phyloP scores from a whole-genome alignment of 2,797 vertebrate species.

The Gymnothorax reevesii region DNA sequence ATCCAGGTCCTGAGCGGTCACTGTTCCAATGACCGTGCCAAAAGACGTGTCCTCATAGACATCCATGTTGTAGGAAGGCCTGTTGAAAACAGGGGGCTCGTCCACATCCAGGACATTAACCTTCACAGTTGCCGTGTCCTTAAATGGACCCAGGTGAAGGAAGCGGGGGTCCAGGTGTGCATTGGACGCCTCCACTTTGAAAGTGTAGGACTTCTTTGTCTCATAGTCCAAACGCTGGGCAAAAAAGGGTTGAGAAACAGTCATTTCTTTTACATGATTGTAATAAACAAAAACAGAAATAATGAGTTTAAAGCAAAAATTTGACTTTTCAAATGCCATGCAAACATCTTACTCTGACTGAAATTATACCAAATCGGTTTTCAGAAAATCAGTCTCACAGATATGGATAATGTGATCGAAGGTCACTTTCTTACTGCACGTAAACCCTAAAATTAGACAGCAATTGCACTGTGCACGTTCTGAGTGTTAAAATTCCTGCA shows the following conservation, averaged over 20 bases:
- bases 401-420: no score
- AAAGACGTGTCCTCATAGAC: slow-evolving; percentile 85
- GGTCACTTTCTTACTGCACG: no score
- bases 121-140: slow-evolving; percentile 87
- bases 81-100: slow-evolving; percentile 90
- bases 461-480: no score
- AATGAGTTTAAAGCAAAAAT: no score
- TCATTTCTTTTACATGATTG: background rate
- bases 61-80: slow-evolving; percentile 81
- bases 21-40: slow-evolving; percentile 85
- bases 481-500: no score
- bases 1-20: slow-evolving; percentile 89
- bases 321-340: no score
- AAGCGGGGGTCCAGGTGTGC: slow-evolving; percentile 82
- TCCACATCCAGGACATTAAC: slow-evolving; percentile 86
- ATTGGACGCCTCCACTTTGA: slow-evolving; percentile 88
- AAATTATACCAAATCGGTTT: no score
- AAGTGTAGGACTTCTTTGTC: slow-evolving; percentile 85
- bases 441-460: no score
- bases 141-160: slow-evolving; percentile 85
- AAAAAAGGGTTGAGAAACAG: background rate
- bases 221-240: slow-evolving; percentile 87
- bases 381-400: no score
- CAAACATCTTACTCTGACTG: no score
- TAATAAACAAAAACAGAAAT: no score